Evolutionary conservation across 2,113 vertebrate species (phyloP).

Genomic region (Myodes glareolus): DNA sequence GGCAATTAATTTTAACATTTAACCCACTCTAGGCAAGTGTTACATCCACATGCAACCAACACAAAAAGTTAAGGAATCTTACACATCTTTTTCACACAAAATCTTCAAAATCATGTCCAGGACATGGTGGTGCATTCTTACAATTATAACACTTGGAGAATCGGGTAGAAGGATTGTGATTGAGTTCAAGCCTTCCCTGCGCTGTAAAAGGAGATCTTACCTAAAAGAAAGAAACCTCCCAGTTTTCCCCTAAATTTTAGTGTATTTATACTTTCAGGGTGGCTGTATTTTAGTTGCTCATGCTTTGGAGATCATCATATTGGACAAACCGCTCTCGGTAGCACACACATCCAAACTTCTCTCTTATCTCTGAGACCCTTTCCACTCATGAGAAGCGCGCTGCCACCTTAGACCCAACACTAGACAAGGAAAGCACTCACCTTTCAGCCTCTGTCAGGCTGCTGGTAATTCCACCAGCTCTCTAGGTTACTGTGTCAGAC

Average conservation of each 20-base stretch:
- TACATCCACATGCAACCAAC: not conserved
- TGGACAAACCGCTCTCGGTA: not conserved
- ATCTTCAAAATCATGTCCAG: not conserved
- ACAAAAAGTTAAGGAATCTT: not conserved
- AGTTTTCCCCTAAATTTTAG: not conserved
- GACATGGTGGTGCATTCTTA: not conserved
- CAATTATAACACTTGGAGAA: not conserved
- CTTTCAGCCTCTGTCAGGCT: constrained; percentile 57
- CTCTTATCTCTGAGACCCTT: constrained; percentile 8
- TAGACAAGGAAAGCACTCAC: constrained; percentile 4
- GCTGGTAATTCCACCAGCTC: constrained; percentile 78
- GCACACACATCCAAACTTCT: not conserved
- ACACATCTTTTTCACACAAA: not conserved
- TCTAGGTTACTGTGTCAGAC: constrained; percentile 70
- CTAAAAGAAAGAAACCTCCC: not conserved
- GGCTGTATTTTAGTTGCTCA: not conserved
- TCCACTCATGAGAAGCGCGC: not conserved
- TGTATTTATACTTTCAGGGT: not conserved
- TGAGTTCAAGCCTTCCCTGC: not conserved
- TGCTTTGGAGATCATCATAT: not conserved
- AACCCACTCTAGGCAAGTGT: not conserved
- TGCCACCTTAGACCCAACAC: constrained; percentile 56
- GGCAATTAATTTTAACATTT: constrained; percentile 20
- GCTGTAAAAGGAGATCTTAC: not conserved
- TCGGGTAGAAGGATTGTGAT: not conserved